These are phyloP conservation scores for Micrastur ruficollis DNA, from an alignment of 2,797 vertebrate genomes.

Conservation along the genomic window DNA sequence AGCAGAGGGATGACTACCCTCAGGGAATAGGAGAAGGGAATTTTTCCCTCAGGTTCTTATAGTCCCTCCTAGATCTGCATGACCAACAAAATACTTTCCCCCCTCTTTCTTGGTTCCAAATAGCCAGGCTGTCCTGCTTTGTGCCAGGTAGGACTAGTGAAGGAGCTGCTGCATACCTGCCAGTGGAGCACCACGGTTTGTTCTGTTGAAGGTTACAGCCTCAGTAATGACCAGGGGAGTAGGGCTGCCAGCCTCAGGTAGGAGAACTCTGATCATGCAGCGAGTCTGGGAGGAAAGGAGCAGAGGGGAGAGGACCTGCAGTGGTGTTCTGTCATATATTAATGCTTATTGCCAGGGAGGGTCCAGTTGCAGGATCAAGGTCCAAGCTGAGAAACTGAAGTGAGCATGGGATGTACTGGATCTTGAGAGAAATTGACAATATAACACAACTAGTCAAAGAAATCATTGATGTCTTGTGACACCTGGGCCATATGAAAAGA, in stretches of 20 bases:
- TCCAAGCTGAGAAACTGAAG: neutral
- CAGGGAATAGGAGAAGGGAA: neutral
- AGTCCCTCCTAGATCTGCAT: neutral
- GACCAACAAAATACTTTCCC: neutral
- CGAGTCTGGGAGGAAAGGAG: neutral
- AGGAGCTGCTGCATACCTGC: fast-evolving
- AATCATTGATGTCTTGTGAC: neutral
- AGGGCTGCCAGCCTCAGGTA: neutral
- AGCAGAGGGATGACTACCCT: neutral
- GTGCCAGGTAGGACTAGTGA: neutral
- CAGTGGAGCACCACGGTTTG: neutral
- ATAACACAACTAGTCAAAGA: neutral
- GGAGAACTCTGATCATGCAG: neutral
- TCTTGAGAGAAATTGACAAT: neutral
- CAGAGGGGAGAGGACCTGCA: neutral
- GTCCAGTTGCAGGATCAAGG: neutral
- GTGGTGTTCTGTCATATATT: neutral
- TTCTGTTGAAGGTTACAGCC: neutral
- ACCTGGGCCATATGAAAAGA: neutral
- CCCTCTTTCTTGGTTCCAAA: neutral
- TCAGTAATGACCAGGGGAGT: neutral
- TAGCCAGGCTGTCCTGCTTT: neutral
- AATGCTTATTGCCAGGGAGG: fast-evolving
- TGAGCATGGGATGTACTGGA: neutral
- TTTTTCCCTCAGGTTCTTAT: neutral